phyloP scores from a whole-genome alignment of 2,888 invertebrate species.

The Dryomyza anilis region DNA sequence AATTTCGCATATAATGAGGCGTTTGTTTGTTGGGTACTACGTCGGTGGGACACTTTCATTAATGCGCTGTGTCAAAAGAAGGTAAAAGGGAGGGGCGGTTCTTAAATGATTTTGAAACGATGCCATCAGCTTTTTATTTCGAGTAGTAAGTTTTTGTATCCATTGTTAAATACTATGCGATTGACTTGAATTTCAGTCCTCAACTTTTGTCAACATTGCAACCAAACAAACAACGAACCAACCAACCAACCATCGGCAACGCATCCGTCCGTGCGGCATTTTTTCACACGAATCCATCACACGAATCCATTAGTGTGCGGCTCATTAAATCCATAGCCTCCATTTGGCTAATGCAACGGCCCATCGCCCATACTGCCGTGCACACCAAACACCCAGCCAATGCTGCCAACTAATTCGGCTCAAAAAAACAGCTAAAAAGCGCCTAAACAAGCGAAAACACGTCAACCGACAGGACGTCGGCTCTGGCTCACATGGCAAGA shows the following conservation, averaged over 20 bases:
- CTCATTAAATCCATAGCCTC: conserved; percentile 60
- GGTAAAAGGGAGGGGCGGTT: too few species aligned
- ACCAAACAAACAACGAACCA: not conserved
- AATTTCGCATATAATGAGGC: conserved; percentile 58
- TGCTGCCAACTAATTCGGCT: conserved; percentile 33
- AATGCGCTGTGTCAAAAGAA: too few species aligned
- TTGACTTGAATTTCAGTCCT: too few species aligned
- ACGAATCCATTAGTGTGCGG: conserved; percentile 57
- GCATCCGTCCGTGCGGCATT: conserved; percentile 21
- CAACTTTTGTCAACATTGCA: not conserved
- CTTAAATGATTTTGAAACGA: too few species aligned
- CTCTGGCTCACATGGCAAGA: conserved; percentile 3
- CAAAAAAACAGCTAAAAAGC: conserved; percentile 32
- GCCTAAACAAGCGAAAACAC: conserved; percentile 21
- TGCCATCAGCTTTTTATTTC: too few species aligned
- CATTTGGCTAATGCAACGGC: conserved; percentile 56
- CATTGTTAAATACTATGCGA: too few species aligned
- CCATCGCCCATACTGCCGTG: not conserved
- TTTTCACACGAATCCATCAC: conserved; percentile 33
- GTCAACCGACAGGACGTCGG: not conserved
- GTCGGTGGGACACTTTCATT: too few species aligned
- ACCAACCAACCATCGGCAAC: not conserved
- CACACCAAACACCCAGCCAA: not conserved
- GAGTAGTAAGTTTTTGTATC: too few species aligned
- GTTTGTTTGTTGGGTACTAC: conserved; percentile 46